phyloP scores from a whole-genome alignment of 2,797 vertebrate genomes.

The Gadopsis marmoratus region DNA sequence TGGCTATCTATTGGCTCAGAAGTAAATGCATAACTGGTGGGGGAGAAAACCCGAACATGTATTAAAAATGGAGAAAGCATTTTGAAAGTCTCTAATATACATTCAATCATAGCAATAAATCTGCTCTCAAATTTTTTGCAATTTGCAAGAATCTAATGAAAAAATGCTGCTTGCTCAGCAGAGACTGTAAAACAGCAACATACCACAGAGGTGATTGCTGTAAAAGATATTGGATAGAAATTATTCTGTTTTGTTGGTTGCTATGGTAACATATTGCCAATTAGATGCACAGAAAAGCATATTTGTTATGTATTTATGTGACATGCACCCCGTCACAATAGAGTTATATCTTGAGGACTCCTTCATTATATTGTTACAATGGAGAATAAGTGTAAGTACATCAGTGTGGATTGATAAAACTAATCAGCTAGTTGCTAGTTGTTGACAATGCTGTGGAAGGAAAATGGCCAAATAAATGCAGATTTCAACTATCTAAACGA shows the following conservation, averaged over 20 bases:
- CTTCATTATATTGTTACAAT: neutral
- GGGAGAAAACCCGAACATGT: constrained; percentile 47
- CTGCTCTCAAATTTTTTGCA: constrained; percentile 69
- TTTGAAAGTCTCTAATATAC: constrained; percentile 67
- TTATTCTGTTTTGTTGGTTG: constrained; percentile 57
- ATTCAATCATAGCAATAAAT: constrained; percentile 79
- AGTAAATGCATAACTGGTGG: no score
- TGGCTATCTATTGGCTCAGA: no score
- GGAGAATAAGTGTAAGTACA: neutral
- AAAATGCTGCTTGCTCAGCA: constrained; percentile 79
- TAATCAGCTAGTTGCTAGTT: neutral
- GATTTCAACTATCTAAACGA: neutral
- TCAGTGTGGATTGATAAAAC: neutral
- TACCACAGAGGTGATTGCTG: constrained; percentile 64
- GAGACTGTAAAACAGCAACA: constrained; percentile 62
- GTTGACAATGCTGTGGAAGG: neutral
- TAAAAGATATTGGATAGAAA: constrained; percentile 73
- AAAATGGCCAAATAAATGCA: neutral
- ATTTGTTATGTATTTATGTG: constrained; percentile 64
- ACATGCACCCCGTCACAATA: constrained; percentile 49
- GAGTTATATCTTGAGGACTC: constrained; percentile 12
- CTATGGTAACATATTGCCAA: constrained; percentile 79
- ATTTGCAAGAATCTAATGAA: constrained; percentile 81
- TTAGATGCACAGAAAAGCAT: constrained; percentile 72
- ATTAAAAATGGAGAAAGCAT: constrained; percentile 45